Evolutionary conservation across 2,113 vertebrate genomes (phyloP).

Genomic region (Ranitomeya variabilis): DNA sequence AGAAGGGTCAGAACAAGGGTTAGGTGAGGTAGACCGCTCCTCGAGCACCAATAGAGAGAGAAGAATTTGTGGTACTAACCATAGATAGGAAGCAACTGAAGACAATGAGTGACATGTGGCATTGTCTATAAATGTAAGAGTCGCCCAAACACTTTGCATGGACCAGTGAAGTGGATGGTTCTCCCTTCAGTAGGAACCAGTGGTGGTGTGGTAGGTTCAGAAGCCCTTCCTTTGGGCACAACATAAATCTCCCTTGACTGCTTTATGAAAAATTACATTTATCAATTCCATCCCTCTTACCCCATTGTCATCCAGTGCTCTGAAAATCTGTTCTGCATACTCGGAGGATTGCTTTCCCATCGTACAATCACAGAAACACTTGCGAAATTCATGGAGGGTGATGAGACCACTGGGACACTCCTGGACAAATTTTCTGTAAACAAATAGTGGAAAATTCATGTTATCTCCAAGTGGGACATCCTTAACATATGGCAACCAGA

Average conservation of each 20-base stretch:
- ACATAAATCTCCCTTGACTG: too few relatives aligned
- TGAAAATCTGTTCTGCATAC: constrained; percentile 70
- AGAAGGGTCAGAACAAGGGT: not conserved
- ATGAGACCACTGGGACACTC: constrained; percentile 70
- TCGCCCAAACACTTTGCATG: too few relatives aligned
- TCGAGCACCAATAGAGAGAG: not conserved
- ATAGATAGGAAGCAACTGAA: not conserved
- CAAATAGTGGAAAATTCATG: not conserved
- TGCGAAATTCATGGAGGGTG: constrained; percentile 71
- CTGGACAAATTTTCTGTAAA: constrained; percentile 70
- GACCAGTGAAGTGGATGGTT: not conserved
- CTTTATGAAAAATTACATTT: not conserved
- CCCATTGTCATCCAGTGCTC: constrained; percentile 68
- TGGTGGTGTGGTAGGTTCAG: not conserved
- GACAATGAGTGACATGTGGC: not conserved
- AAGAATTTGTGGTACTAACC: not conserved
- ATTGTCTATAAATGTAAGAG: not conserved
- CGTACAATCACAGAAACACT: constrained; percentile 71
- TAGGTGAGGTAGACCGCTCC: not conserved
- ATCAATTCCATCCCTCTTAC: constrained; percentile 37
- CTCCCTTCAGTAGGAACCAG: not conserved
- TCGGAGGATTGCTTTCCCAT: constrained; percentile 67
- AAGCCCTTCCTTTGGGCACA: not conserved
- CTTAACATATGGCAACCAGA: too few relatives aligned
- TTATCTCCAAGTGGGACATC: not conserved